Evolutionary conservation across 2,797 vertebrate species (phyloP).

Genomic region (Columba guinea): DNA sequence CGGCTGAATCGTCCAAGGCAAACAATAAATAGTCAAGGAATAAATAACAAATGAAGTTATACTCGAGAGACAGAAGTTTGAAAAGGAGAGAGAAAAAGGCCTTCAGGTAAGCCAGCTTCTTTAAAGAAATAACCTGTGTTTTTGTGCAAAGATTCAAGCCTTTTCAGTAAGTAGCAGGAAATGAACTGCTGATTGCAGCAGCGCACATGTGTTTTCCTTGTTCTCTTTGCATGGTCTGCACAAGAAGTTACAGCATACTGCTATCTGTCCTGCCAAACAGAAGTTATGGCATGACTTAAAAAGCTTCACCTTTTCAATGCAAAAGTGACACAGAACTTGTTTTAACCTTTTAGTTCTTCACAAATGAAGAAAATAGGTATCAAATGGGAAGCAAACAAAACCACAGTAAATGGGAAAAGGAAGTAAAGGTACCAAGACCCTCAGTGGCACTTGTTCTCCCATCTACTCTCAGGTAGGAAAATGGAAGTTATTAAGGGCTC

Average conservation of each 20-base stretch:
- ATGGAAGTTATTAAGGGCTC: neutral
- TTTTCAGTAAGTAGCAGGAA: neutral
- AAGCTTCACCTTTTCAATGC: neutral
- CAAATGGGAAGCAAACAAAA: neutral
- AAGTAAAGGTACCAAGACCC: neutral
- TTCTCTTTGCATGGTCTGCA: neutral
- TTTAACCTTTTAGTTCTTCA: neutral
- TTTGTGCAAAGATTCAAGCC: neutral
- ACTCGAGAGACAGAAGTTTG: neutral
- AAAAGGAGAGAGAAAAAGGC: neutral
- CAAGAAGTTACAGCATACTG: neutral
- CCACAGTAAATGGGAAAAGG: neutral
- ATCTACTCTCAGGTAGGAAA: neutral
- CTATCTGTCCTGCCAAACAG: neutral
- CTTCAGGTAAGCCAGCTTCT: neutral
- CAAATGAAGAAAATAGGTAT: neutral
- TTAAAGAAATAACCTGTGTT: neutral
- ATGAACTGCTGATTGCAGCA: neutral
- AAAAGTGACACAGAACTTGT: neutral
- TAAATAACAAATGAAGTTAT: neutral
- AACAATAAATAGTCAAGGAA: neutral
- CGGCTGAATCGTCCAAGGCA: neutral
- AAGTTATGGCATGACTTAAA: neutral
- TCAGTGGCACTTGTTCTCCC: neutral
- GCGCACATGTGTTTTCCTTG: rapidly evolving